A percentile compares a stretch with the other conserved stretches of the same genome.
Evolutionary conservation across 1,140 invertebrate genomes (phyloP).

Genomic region (Dreissena polymorpha): DNA sequence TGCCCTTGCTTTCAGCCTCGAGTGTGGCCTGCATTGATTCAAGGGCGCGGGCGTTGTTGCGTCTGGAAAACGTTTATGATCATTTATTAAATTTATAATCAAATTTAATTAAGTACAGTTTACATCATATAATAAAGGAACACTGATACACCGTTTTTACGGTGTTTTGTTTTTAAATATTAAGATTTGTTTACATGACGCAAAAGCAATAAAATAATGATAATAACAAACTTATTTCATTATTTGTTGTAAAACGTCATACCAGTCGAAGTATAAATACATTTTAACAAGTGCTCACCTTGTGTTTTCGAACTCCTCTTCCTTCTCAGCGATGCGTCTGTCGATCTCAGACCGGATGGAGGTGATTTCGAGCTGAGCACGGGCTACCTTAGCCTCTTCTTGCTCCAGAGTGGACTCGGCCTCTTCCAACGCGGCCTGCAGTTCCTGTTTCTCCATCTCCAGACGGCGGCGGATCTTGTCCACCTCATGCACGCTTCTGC

Average conservation of each 20-base stretch:
- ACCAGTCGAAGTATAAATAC: background rate
- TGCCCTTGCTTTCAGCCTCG: slow-evolving; percentile 98
- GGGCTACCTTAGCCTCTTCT: slow-evolving; percentile 84
- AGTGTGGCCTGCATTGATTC: slow-evolving; percentile 99
- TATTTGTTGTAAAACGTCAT: background rate
- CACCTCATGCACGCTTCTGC: slow-evolving; percentile 94
- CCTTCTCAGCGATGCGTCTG: slow-evolving; percentile 97
- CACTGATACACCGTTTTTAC: background rate
- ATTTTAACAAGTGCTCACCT: slow-evolving; percentile 73
- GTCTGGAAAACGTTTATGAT: slow-evolving; percentile 82
- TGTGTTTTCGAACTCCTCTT: slow-evolving; percentile 99
- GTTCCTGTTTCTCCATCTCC: slow-evolving; percentile 99
- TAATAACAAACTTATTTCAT: background rate
- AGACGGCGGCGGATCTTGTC: slow-evolving; percentile 98
- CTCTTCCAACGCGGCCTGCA: slow-evolving; percentile 98
- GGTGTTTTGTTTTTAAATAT: background rate
- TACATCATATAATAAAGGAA: background rate
- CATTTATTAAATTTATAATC: background rate
- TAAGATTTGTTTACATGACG: background rate
- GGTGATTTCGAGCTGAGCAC: slow-evolving; percentile 96
- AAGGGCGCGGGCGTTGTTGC: slow-evolving; percentile 98
- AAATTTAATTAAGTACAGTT: background rate
- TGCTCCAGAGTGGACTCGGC: slow-evolving; percentile 98
- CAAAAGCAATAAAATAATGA: background rate
- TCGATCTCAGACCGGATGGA: slow-evolving; percentile 99